These are phyloP conservation scores for Tenodera sinensis DNA, from an alignment of 2,888 invertebrate species.

Conservation along the genomic window DNA sequence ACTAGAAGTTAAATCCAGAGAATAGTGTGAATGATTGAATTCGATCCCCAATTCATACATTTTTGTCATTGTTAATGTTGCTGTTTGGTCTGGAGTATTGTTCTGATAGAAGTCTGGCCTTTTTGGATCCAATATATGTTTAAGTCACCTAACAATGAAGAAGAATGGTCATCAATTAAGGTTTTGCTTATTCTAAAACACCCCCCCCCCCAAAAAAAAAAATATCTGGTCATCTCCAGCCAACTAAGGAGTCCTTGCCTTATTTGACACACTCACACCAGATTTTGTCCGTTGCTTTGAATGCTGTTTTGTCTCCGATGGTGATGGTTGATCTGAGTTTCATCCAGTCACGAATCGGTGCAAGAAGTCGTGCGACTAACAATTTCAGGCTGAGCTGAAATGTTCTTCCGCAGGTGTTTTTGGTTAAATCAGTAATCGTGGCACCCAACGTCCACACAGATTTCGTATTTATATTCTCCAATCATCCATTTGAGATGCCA, in stretches of 20 bases:
- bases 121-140: neutral
- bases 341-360: too few species aligned
- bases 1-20: neutral
- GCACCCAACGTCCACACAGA: neutral
- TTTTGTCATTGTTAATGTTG: neutral
- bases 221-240: too few species aligned
- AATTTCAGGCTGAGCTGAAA: neutral
- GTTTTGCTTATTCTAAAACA: neutral
- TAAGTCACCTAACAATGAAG: neutral
- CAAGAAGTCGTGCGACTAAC: neutral
- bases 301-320: too few species aligned
- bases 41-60: neutral
- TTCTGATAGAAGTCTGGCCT: neutral
- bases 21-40: too few species aligned
- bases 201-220: too few species aligned
- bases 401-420: neutral
- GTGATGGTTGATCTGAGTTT: too few species aligned
- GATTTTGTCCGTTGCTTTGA: too few species aligned
- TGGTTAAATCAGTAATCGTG: neutral
- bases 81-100: neutral
- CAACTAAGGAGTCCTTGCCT: too few species aligned
- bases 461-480: neutral
- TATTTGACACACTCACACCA: too few species aligned
- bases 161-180: neutral
- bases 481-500: too few species aligned